phyloP scores from a whole-genome alignment of 2,113 vertebrate species.

The Phyllopteryx taeniolatus region DNA sequence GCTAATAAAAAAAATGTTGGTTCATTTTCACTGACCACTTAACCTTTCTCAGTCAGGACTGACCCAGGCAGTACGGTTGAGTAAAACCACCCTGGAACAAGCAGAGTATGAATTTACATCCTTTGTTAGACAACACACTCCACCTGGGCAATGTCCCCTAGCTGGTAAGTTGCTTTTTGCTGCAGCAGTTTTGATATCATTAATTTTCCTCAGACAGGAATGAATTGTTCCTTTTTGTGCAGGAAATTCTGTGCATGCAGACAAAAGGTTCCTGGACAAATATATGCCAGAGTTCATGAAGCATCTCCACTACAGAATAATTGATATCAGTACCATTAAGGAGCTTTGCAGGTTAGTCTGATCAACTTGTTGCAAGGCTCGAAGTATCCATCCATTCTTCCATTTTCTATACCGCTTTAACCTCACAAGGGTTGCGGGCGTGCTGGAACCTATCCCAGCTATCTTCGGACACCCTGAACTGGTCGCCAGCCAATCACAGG shows the following conservation, averaged over 20 bases:
- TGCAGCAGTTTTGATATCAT: neutral
- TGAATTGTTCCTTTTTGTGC: neutral
- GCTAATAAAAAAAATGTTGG: too few relatives aligned
- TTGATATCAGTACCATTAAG: conserved; percentile 98
- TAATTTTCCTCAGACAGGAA: neutral
- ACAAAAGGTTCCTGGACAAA: conserved; percentile 91
- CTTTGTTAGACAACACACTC: conserved; percentile 90
- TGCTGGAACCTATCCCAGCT: too few relatives aligned
- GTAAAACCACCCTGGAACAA: conserved; percentile 84
- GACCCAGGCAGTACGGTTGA: conserved; percentile 89
- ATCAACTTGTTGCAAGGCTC: neutral
- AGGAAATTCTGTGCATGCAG: conserved; percentile 83
- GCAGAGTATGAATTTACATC: conserved; percentile 96
- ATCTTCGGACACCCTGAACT: too few relatives aligned
- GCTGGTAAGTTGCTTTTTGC: conserved; percentile 78
- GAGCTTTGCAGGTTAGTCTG: conserved; percentile 87
- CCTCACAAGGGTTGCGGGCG: too few relatives aligned
- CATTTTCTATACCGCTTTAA: too few relatives aligned
- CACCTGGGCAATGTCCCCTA: conserved; percentile 90
- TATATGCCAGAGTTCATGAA: conserved; percentile 96
- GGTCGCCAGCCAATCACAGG: too few relatives aligned
- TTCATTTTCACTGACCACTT: too few relatives aligned
- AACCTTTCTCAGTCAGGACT: conserved; percentile 85
- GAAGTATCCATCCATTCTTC: too few relatives aligned
- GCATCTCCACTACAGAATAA: conserved; percentile 82